Evolutionary conservation across 2,888 invertebrate species (phyloP), one percentile per base, ranked within the genome.

Genomic region (Plebejus anna): DNA sequence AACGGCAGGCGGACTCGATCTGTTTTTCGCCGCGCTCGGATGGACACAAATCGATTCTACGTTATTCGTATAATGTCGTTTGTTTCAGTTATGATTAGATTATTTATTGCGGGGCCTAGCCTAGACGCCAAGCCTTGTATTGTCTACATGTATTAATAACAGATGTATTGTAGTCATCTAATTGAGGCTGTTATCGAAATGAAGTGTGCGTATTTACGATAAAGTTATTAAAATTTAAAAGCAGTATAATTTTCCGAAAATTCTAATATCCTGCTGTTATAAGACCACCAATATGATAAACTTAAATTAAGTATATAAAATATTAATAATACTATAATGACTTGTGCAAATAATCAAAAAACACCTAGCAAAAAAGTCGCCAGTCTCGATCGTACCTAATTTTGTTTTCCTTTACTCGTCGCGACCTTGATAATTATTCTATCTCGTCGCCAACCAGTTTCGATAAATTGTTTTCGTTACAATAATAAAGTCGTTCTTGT

Each of bases 401-500:
- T 72, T 22, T 72, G 55, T 73, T 73, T 73, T 28, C 16, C 70
- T 42, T 32, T 73, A 55, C 47, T 73, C 55, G 28, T 28, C 73
- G 13, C 9, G 55, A 73, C 73, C 73, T 73, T 73, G 73, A 7
- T 73, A 55, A 73, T 16, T 51, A 72, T 73, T 76, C 75, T 75
- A 59, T 75, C 75, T 80, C 79, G 78, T 81, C 79, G 78, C 76
- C 47, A 84, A 86, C 85, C 84, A 82, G 83, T 83, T 80, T 82
- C 83, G 84, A 84, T 84, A 81, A 83, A 80, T 81, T 83, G 79
- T 81, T 84, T 85, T 88, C 86, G 84, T 88, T 86, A 85, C 80
- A 80, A 82, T 85, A 85, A 83, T 81, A 78, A 80, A 81, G 78
- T 79, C 83, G 76, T 88, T 89, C 87, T 88, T 88, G 71, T 90